A percentile compares a stretch with the other conserved stretches of the same genome.
Conservation (phyloP, 1,140 invertebrate species). For the Nilaparvata lugens region DNA sequence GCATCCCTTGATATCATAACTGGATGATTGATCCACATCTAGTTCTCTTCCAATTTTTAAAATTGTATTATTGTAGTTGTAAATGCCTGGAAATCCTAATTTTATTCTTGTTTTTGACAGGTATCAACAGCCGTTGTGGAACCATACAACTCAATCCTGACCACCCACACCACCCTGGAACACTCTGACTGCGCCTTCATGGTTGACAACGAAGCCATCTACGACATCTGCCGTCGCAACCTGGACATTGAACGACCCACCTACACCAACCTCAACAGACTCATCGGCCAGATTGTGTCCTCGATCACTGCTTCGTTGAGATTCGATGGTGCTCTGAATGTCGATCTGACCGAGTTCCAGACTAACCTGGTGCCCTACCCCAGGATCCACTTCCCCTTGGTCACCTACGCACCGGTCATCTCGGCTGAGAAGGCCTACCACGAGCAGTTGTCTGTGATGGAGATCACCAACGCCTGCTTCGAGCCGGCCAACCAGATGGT, state of each 20-base stretch:
- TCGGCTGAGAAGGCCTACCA: slow-evolving; percentile 77
- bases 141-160: slow-evolving; percentile 57
- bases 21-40: too few relatives aligned
- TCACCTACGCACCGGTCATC: slow-evolving; percentile 76
- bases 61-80: too few relatives aligned
- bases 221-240: slow-evolving; percentile 83
- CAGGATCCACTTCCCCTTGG: slow-evolving; percentile 65
- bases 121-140: slow-evolving; percentile 61
- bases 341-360: slow-evolving; percentile 85
- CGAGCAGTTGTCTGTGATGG: slow-evolving; percentile 67
- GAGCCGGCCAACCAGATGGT: slow-evolving; percentile 71
- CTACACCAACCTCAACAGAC: slow-evolving; percentile 68
- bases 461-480: slow-evolving; percentile 59
- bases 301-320: slow-evolving; percentile 78
- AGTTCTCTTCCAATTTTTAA: too few relatives aligned
- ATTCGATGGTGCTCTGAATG: slow-evolving; percentile 83
- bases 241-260: slow-evolving; percentile 82
- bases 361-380: slow-evolving; percentile 82
- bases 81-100: too few relatives aligned
- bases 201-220: slow-evolving; percentile 85
- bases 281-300: slow-evolving; percentile 74
- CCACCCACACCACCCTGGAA: slow-evolving; percentile 50
- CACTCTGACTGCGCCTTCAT: slow-evolving; percentile 61
- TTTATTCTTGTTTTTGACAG: slow-evolving; percentile 20
- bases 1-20: too few relatives aligned